Evolutionary conservation across 2,113 vertebrate species (phyloP), one percentile per base, ranked within the genome.

Genomic region (Hemichromis elongatus): DNA sequence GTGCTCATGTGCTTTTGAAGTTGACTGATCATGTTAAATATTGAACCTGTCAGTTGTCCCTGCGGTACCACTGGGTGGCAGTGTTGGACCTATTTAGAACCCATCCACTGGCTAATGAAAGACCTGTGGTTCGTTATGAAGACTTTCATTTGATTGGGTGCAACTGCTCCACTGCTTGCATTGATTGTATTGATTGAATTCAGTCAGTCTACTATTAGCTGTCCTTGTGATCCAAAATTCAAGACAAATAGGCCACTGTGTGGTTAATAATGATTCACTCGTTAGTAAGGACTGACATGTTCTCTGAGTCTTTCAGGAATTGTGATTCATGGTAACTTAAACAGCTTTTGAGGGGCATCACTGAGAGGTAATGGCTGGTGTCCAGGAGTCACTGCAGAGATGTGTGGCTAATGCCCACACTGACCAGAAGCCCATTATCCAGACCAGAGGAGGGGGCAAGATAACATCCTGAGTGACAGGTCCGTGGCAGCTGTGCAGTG

Each of bases 401-500:
- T 19, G 47, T 82, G 21, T 45, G 79, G 10, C 75, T 19, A 68
- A 61, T 85, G 85, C 80, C 85, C 66, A 85, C 78, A 79, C 47
- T 55, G 82, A 77, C 66, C 80, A 75, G 68, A 85, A 59, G 59
- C 45, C 56, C 83, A 85, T 86, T 87, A 85, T 40, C 82, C 79
- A 47, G 79, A 90, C 87, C 92, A 91, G 92, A 93, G 93, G 92
- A 92, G 86, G 45, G 63, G 80, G 83, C 21, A 35, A 9, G 83
- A 89, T 86, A 93, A 83, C 53, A 50, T 24, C 82, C 37, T 92
- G 92, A 94, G 78, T 94, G 94, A 94, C 92, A 91, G 88, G 61
- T 83, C 56, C 57, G 89, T 79, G 81, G 92, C 94, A 95, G 94
- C 94, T 94, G 92, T 91, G 81, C 77, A 70, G 54, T 92, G 85